These are phyloP conservation scores for Caenorhabditis sp. DNA, from an alignment of 2,888 invertebrate genomes.

Conservation along the genomic window DNA sequence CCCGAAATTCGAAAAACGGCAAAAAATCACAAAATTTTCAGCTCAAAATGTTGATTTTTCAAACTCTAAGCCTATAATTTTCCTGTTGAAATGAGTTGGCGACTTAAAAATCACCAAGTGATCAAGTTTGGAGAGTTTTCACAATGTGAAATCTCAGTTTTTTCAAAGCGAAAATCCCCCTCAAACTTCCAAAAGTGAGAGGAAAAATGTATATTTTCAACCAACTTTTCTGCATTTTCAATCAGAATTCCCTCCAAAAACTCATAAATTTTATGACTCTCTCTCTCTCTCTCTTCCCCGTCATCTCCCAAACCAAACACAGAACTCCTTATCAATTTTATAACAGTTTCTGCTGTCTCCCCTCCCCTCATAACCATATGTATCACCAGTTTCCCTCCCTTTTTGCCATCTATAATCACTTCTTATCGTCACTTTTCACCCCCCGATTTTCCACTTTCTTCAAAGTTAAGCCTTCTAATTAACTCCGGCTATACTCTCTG, in stretches of 20 bases:
- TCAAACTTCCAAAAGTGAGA: too few species aligned
- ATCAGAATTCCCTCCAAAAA: neutral
- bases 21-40: too few species aligned
- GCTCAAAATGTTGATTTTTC: too few species aligned
- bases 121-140: too few species aligned
- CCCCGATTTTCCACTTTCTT: neutral
- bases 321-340: conserved; percentile 39
- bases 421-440: conserved; percentile 36
- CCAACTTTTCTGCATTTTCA: neutral
- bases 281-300: too few species aligned
- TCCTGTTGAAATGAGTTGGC: too few species aligned
- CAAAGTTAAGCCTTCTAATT: neutral
- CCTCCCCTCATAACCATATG: conserved; percentile 1
- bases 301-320: conserved; percentile 43
- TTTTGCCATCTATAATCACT: conserved; percentile 9
- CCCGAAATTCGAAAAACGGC: too few species aligned
- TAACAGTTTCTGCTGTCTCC: conserved; percentile 1
- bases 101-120: too few species aligned
- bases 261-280: neutral
- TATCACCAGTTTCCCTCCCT: conserved; percentile 30
- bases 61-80: too few species aligned
- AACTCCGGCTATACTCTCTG: too few species aligned
- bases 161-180: too few species aligned
- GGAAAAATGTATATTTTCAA: neutral
- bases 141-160: too few species aligned